Base-by-base conservation (phyloP, 2,888 invertebrate species). In the Mellilla xanthometata region DNA sequence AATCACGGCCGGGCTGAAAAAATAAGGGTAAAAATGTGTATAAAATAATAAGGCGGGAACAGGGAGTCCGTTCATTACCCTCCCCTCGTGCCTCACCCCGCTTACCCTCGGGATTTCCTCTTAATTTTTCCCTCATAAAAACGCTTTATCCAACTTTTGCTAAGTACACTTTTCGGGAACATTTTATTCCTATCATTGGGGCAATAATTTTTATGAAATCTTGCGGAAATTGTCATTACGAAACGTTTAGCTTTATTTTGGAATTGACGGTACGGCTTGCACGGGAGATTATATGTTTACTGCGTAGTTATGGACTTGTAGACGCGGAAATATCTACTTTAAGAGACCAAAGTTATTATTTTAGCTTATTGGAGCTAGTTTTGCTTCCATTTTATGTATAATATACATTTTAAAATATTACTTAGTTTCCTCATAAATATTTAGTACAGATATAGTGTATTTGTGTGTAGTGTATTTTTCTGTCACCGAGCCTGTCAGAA, bases 101-200 rank as follows among this genome's bases (percentile, higher is more conserved):
- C 7, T 13, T 31, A 31, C 39, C 46, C 44, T 47, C 52, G 56
- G 61, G 58, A 54, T 58, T 56, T 55, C 47, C 56, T 56, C 52
- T 52, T 60, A 54, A 60, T 60, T 62, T 64, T 58, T 54, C 46
- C 55, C 49, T 54, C 54, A 40, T 49, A 48, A 54, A 61, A 62
- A 60, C 55, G 54, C 50, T 65, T 64, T 65, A 62, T 60, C 58
- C 52, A 57, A 67, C 60, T 61, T 60, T 58, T 41, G 41, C 49
- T 49, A 54, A 62, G 54, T 48, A 44, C 36, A 51, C 45, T 54
- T 55, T 52, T 42, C 32, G 28, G 6, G 43, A 50, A 41, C 38
- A 53, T 48, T 54, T 54, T 35, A 38, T 30, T 46, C 19, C 39
- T 56, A 58, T 56, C 51, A 56, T 54, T 56, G 44, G 40, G 41